Evolutionary conservation across 2,113 vertebrate species (phyloP).

Genomic region (Chaetodon trifascialis): DNA sequence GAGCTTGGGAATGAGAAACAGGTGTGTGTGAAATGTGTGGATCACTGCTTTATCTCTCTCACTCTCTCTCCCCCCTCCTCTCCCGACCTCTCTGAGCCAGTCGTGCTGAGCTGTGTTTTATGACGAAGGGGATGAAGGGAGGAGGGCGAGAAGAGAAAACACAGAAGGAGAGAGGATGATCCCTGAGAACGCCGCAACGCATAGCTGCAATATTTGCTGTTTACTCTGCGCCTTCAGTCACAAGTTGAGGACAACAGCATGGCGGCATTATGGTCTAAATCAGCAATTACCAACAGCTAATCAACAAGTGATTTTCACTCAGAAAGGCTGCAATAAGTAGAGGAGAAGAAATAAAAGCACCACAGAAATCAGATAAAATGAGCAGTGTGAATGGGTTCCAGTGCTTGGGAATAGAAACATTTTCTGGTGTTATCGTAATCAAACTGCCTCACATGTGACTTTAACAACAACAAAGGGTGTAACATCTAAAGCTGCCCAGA

Average conservation of each 20-base stretch:
- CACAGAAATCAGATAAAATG: background rate
- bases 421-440: slow-evolving; percentile 1
- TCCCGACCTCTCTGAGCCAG: slow-evolving; percentile 39
- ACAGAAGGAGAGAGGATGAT: slow-evolving; percentile 25
- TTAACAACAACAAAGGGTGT: slow-evolving; percentile 5
- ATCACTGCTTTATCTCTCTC: slow-evolving; percentile 66
- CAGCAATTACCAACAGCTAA: background rate
- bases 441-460: background rate
- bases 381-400: background rate
- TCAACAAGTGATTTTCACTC: background rate
- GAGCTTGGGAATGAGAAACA: slow-evolving; percentile 82
- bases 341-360: background rate
- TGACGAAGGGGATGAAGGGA: slow-evolving; percentile 39
- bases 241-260: background rate
- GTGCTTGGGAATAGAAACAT: background rate
- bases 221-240: background rate
- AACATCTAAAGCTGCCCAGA: background rate
- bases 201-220: background rate
- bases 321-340: background rate
- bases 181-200: background rate
- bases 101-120: slow-evolving; percentile 60
- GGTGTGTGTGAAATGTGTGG: slow-evolving; percentile 79
- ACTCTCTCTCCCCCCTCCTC: background rate
- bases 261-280: background rate
- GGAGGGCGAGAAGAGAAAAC: slow-evolving; percentile 52